Evolutionary conservation across 2,888 invertebrate genomes (phyloP).

Genomic region (Cenopis cana): DNA sequence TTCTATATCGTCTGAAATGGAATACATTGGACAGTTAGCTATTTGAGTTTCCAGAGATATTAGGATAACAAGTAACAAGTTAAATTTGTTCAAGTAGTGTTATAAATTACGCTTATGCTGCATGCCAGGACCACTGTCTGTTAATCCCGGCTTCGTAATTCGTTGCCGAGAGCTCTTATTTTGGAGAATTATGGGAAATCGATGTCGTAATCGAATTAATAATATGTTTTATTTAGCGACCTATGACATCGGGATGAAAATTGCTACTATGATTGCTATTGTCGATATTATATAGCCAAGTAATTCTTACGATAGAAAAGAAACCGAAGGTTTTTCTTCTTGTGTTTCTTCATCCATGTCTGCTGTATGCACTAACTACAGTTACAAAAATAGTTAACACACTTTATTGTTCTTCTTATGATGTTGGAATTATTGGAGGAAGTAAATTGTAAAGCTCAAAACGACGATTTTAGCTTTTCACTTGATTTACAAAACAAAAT

Average conservation of each 20-base stretch:
- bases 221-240: too few relatives aligned
- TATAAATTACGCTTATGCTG: too few relatives aligned
- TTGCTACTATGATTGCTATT: neutral
- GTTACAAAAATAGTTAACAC: neutral
- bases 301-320: constrained; percentile 34
- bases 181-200: too few relatives aligned
- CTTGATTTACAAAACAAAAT: constrained; percentile 4
- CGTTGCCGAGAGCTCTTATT: too few relatives aligned
- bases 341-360: constrained; percentile 36
- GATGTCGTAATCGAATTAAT: too few relatives aligned
- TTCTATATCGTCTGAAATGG: constrained; percentile 60
- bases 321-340: constrained; percentile 35
- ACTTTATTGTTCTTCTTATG: too few relatives aligned
- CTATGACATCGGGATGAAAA: too few relatives aligned
- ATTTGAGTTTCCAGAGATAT: neutral
- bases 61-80: neutral
- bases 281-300: neutral
- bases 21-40: neutral
- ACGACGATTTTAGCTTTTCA: neutral
- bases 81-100: too few relatives aligned
- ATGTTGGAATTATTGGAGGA: neutral
- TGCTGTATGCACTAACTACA: neutral
- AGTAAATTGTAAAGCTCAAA: neutral
- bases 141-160: too few relatives aligned
- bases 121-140: too few relatives aligned